phyloP scores from a whole-genome alignment of 2,888 invertebrate genomes.

The Cactoblastis cactorum region DNA sequence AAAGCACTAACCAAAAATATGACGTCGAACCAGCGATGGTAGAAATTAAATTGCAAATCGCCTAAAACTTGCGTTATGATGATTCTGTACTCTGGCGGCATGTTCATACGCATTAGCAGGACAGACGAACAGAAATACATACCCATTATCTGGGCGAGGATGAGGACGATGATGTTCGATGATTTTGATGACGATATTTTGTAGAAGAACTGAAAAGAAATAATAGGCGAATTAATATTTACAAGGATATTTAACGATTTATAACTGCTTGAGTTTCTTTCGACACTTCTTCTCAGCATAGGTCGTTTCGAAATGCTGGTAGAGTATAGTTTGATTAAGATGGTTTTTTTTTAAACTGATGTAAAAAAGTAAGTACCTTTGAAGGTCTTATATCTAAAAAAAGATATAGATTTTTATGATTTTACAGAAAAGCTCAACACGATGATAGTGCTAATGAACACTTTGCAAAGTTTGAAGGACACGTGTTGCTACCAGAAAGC shows the following conservation, averaged over 20 bases:
- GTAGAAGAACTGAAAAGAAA: conserved; percentile 93
- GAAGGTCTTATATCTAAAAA: no score
- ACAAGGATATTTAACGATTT: neutral
- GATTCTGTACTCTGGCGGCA: conserved; percentile 97
- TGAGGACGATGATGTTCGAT: conserved; percentile 97
- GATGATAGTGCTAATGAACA: no score
- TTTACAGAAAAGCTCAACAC: no score
- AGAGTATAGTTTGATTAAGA: no score
- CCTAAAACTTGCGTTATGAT: conserved; percentile 94
- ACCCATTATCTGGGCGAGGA: conserved; percentile 99
- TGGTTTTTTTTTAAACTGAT: no score
- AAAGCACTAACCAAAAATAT: conserved; percentile 98
- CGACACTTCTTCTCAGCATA: no score
- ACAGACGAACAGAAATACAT: conserved; percentile 99
- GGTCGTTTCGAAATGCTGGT: no score
- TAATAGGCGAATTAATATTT: no score
- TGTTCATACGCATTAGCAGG: conserved; percentile 98
- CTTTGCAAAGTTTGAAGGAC: no score
- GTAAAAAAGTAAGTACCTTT: no score
- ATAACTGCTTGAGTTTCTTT: neutral
- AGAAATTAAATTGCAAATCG: conserved; percentile 98
- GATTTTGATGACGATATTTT: conserved; percentile 99
- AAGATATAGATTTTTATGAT: no score
- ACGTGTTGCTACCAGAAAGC: no score
- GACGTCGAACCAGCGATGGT: conserved; percentile 99